Evolutionary conservation across 2,888 invertebrate genomes (phyloP), one percentile per base, ranked within the genome.

Genomic region (Chloroclysta siterata): DNA sequence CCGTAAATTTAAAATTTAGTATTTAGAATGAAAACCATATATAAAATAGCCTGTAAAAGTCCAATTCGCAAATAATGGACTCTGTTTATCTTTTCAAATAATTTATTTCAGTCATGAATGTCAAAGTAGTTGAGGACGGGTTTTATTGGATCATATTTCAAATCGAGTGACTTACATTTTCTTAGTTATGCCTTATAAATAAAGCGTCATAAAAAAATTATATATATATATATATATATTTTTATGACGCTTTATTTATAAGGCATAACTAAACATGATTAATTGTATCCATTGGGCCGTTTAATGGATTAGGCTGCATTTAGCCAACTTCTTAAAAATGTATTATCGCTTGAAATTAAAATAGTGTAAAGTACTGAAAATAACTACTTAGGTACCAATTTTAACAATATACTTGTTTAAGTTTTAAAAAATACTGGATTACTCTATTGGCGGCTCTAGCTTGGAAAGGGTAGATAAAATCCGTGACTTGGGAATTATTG

Each of bases 41-140:
- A n/a, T 15, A 44, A 14, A 14, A 14, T 42, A 17, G 17, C 46
- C 3, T 46, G 2, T 46, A 46, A 17, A 46, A 39, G 36, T 39
- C 11, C 17, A 17, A 22, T 2, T 28, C 28, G 13, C 28, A n/a
- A 48, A 53, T 54, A 22, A 47, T 55, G 13, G 14, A 47, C 33
- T 17, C 52, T 41, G 22, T 55, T 55, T 33, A 29, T 15, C 11
- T 28, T 48, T 39, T 22, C 36, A 36, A 54, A 41, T 58, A 58
- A 52, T 44, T 51, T 13, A 46, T 39, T 59, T 11, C 11, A 33
- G 57, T 50, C 42, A 47, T 48, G 11, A 56, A 52, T 44, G 33
- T 58, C 51, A 58, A n/a, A 15, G 29, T 13, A 17, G 33, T 52
- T 36, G 15, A 47, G 17, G 4, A 10, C 10, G 17, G 46, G 10